phyloP scores from a whole-genome alignment of 2,797 vertebrate genomes.

The Buceros bicornis region DNA sequence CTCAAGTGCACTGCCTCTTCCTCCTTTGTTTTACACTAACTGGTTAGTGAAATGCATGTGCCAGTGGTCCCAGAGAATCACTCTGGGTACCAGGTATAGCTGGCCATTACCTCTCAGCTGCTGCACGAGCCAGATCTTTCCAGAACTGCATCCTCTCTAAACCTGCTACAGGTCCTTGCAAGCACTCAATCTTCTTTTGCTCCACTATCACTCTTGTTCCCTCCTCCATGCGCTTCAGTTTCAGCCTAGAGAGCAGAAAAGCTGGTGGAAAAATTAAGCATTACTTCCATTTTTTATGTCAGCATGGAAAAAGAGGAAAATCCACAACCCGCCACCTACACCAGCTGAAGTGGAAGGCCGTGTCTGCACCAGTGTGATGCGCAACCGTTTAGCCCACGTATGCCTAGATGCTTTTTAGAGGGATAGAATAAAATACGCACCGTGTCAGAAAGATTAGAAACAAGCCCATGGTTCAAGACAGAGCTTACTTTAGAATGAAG shows the following conservation, averaged over 20 bases:
- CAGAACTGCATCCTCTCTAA: not conserved
- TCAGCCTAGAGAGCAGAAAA: not conserved
- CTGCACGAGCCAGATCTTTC: not conserved
- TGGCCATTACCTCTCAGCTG: not conserved
- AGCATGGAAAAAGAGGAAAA: not conserved
- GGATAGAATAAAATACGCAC: not conserved
- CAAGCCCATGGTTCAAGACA: not conserved
- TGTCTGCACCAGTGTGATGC: not conserved
- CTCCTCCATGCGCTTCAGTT: not conserved
- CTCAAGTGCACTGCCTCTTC: rapidly evolving
- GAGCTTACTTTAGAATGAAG: not conserved
- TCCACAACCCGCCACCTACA: not conserved
- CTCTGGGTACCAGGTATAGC: not conserved
- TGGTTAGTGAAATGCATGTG: not conserved
- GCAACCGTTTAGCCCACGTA: not conserved
- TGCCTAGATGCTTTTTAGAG: not conserved
- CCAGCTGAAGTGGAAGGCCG: not conserved
- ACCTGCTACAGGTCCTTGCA: not conserved
- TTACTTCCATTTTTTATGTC: not conserved
- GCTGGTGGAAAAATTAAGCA: not conserved
- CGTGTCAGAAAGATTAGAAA: not conserved
- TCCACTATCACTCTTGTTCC: not conserved
- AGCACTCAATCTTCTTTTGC: not conserved
- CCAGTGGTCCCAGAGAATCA: not conserved
- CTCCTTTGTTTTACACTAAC: not conserved